phyloP scores from a whole-genome alignment of 2,113 vertebrate species.

The Oceanites oceanicus region DNA sequence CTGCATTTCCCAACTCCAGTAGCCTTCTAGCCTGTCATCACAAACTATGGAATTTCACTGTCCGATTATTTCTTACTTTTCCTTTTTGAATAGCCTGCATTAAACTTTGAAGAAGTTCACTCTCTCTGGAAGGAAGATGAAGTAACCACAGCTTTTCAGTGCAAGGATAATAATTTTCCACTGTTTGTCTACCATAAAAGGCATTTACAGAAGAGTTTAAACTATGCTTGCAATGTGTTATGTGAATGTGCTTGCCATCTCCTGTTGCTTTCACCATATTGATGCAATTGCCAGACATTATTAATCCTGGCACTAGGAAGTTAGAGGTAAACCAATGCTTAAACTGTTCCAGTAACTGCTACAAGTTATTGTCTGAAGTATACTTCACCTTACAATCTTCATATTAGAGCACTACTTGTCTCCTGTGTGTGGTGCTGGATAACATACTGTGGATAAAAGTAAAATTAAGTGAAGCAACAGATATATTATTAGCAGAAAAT shows the following conservation, averaged over 20 bases:
- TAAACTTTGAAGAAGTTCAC: neutral
- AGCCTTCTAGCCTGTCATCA: neutral
- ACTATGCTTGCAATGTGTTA: neutral
- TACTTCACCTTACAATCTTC: neutral
- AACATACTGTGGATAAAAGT: neutral
- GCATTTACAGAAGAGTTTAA: neutral
- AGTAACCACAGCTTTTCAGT: neutral
- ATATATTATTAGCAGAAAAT: neutral
- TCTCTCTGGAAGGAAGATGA: neutral
- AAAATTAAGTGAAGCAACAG: neutral
- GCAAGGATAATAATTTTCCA: neutral
- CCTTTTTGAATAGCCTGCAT: neutral
- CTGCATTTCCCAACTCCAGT: neutral
- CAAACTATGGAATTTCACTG: neutral
- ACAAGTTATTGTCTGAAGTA: neutral
- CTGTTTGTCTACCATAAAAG: neutral
- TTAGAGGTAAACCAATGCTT: conserved; percentile 40
- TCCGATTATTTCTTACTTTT: neutral
- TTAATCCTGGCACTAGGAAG: conserved; percentile 34
- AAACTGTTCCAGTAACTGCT: conserved; percentile 35
- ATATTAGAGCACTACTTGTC: neutral
- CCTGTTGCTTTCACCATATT: conserved; percentile 10
- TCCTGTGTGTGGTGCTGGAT: neutral
- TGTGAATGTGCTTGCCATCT: neutral
- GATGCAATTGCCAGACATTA: conserved; percentile 20